Evolutionary conservation across 2,113 vertebrate genomes (phyloP).

Genomic region (Charadrius vociferus): DNA sequence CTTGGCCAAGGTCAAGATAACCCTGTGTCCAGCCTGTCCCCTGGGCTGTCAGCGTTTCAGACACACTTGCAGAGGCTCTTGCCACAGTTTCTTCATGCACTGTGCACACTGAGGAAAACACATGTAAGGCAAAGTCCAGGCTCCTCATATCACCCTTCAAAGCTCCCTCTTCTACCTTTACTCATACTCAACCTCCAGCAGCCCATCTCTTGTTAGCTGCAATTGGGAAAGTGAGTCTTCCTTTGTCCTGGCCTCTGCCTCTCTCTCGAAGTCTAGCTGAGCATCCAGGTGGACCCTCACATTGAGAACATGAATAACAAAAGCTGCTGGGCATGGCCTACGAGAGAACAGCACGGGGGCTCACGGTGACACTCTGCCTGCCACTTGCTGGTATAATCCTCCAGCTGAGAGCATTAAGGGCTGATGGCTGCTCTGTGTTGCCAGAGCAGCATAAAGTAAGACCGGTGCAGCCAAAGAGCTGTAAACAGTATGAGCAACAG

Average conservation of each 20-base stretch:
- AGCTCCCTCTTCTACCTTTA: not conserved
- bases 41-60: not conserved
- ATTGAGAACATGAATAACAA: not conserved
- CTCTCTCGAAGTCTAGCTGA: not conserved
- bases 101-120: not conserved
- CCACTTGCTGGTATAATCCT: not conserved
- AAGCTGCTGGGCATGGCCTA: not conserved
- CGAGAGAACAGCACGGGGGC: rapidly evolving
- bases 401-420: not conserved
- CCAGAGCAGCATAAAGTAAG: not conserved
- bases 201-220: not conserved
- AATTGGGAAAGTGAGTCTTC: not conserved
- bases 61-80: not conserved
- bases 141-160: not conserved
- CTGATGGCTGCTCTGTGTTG: not conserved
- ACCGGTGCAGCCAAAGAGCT: not conserved
- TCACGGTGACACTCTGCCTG: rapidly evolving
- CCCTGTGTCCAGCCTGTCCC: not conserved
- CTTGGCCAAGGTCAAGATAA: not conserved
- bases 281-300: not conserved
- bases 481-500: not conserved
- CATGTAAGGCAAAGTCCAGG: not conserved
- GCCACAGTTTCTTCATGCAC: not conserved
- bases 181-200: not conserved
- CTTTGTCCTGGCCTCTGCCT: not conserved